Conservation (phyloP, 2,888 invertebrate genomes). For the Panopea generosa region DNA sequence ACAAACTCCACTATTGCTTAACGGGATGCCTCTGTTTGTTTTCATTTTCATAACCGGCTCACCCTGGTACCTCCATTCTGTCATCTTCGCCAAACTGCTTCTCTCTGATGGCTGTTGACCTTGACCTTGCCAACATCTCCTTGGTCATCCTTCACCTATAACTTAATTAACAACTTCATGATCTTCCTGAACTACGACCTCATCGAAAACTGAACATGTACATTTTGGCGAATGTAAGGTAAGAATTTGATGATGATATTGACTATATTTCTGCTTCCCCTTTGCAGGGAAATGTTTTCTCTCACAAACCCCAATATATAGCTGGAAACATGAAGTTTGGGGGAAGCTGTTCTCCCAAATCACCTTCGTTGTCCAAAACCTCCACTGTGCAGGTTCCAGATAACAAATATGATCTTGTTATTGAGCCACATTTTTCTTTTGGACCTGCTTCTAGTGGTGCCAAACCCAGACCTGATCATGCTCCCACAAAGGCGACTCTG, state of each 20-base stretch:
- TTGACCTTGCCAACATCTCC: no score
- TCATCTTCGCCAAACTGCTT: not conserved
- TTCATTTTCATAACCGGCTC: constrained; percentile 58
- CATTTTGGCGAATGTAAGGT: constrained; percentile 76
- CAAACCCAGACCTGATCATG: no score
- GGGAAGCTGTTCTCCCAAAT: constrained; percentile 28
- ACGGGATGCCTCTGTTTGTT: constrained; percentile 70
- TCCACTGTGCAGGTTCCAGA: not conserved
- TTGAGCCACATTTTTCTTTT: constrained; percentile 5
- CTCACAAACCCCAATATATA: constrained; percentile 15
- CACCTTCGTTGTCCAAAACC: constrained; percentile 8
- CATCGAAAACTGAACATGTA: constrained; percentile 28
- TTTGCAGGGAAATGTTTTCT: constrained; percentile 42
- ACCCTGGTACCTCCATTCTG: not conserved
- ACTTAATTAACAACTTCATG: no score
- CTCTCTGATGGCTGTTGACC: no score
- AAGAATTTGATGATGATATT: constrained; percentile 71
- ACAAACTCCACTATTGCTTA: constrained; percentile 65
- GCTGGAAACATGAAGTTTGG: constrained; percentile 54
- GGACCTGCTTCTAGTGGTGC: not conserved
- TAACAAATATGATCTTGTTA: constrained; percentile 6
- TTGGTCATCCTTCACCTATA: no score
- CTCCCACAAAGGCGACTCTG: no score
- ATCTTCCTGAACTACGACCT: no score
- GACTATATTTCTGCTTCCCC: constrained; percentile 36